Evolutionary conservation across 2,797 vertebrate genomes (phyloP).

Genomic region (Todus mexicanus): DNA sequence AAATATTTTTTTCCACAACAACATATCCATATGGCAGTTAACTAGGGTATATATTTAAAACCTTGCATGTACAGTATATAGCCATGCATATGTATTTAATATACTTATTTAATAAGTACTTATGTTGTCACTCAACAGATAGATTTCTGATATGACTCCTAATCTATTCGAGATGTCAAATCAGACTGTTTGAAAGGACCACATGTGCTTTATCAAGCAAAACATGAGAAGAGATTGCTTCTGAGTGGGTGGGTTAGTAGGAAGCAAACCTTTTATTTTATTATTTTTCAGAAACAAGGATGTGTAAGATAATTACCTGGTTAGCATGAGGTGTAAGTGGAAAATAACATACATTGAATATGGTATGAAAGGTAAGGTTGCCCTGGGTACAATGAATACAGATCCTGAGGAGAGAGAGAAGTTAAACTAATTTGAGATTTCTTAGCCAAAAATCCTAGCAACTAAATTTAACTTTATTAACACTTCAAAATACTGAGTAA

Average conservation of each 20-base stretch:
- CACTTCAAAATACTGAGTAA: neutral
- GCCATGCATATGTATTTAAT: constrained; percentile 43
- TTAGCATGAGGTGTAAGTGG: constrained; percentile 17
- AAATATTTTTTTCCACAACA: constrained; percentile 79
- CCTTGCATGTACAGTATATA: constrained; percentile 54
- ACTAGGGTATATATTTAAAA: constrained; percentile 69
- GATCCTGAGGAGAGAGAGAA: neutral
- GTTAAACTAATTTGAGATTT: neutral
- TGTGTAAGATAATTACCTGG: constrained; percentile 39
- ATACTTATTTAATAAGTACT: constrained; percentile 41
- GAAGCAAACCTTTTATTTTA: constrained; percentile 42
- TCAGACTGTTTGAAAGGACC: constrained; percentile 26
- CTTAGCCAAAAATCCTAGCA: neutral
- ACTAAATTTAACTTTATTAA: neutral
- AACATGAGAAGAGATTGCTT: constrained; percentile 48
- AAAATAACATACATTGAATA: neutral
- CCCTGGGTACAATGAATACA: neutral
- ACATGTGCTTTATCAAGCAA: constrained; percentile 44
- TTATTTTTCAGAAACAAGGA: constrained; percentile 40
- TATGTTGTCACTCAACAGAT: constrained; percentile 56
- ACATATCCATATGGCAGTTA: constrained; percentile 77
- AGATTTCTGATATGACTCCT: constrained; percentile 20
- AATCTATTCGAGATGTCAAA: neutral
- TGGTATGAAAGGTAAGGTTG: neutral
- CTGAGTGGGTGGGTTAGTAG: constrained; percentile 51